Base-by-base conservation (phyloP, 1,140 invertebrate species). In the Ectropis grisescens region DNA sequence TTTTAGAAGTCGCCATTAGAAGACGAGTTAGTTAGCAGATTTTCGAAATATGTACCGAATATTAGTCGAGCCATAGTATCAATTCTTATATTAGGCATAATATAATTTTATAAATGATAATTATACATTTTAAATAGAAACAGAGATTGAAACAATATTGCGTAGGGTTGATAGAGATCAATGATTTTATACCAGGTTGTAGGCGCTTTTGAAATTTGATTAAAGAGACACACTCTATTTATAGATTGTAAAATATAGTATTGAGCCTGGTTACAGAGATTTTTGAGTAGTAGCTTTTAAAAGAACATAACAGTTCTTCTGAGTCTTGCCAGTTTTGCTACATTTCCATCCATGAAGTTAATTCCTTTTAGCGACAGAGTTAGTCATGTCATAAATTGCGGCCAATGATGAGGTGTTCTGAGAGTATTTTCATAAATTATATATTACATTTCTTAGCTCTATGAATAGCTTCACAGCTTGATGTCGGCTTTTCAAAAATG, bases 401-500 rank as follows among this genome's bases (percentile, higher is more conserved):
- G 53, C 56, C 55, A 58, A 44, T 67, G 45, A 52, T 57, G 52
- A 58, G 47, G 38, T 58, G 46, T 50, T 54, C 15, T 53, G 53
- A 64, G 58, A 40, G 64, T 72, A 72, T 80, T 74, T 79, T 72
- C 56, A 53, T 80, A 72, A 61, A 59, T 70, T 40, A 65, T 68
- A n/a, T n/a, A 68, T 71, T 65, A 64, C 67, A 75, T 74, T 64
- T 53, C 58, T 64, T 80, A 76, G 71, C 61, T 62, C 64, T 68
- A 68, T 67, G 55, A 64, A 58, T 80, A 80, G 70, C 59, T 71
- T 78, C 68, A 67, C 75, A 66, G 66, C 64, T 71, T 69, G 68
- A 78, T 74, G 72, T 80, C 75, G 65, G 70, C 70, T 80, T 70
- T 68, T 71, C 67, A 70, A 76, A 80, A 72, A 74, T 75, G 62